Conservation (phyloP, 2,888 invertebrate genomes). For the Hydroisotoma schaefferi region DNA sequence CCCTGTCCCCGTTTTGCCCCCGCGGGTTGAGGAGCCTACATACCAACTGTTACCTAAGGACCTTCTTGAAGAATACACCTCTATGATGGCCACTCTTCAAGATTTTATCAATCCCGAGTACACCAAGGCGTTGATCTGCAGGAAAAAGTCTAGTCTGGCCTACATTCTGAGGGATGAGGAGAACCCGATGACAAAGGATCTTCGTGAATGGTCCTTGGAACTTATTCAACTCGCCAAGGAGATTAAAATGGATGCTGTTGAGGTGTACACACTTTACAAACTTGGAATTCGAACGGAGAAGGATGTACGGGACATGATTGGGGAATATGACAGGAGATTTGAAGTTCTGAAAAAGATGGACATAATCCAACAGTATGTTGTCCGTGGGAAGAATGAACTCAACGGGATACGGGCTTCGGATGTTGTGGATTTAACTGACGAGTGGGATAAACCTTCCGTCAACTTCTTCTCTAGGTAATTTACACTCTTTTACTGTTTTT, state of each 20-base stretch:
- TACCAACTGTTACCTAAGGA: not conserved
- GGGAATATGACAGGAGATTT: not conserved
- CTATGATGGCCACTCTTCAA: slow-evolving; percentile 4
- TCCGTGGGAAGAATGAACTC: slow-evolving; percentile 6
- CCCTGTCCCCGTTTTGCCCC: too few species aligned
- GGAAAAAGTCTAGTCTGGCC: not conserved
- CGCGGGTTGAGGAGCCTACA: too few species aligned
- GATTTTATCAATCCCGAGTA: slow-evolving; percentile 6
- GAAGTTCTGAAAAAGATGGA: not conserved
- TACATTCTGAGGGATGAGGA: slow-evolving; percentile 8
- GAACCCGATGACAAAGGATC: slow-evolving; percentile 12
- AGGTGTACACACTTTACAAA: slow-evolving; percentile 6
- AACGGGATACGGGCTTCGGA: slow-evolving; percentile 10
- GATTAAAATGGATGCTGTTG: not conserved
- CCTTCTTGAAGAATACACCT: slow-evolving; percentile 1
- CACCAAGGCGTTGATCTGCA: not conserved
- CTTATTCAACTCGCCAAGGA: not conserved
- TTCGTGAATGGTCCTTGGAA: not conserved
- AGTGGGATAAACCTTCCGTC: not conserved
- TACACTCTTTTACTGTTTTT: too few species aligned
- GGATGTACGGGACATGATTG: not conserved
- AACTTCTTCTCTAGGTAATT: slow-evolving; percentile 8
- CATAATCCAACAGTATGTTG: not conserved
- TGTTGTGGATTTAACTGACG: not conserved
- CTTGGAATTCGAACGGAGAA: not conserved